A percentile compares a stretch with the other conserved stretches of the same genome.
Evolutionary conservation across 1,140 invertebrate species (phyloP).

Genomic region (Episyrphus balteatus): DNA sequence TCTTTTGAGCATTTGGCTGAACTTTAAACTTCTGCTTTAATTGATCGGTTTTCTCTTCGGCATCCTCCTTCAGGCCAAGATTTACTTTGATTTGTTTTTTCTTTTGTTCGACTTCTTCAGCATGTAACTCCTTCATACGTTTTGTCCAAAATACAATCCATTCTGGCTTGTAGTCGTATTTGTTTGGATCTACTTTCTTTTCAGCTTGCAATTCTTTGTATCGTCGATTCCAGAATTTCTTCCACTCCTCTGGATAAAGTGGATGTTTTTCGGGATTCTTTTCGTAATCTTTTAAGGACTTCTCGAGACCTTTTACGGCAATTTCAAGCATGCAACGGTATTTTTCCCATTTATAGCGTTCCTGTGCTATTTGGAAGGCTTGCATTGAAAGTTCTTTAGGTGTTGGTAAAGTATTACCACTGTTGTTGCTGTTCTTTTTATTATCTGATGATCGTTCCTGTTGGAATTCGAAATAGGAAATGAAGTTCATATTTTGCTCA

Average conservation of each 20-base stretch:
- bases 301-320: constrained; percentile 40
- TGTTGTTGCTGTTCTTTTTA: background rate
- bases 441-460: background rate
- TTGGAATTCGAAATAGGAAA: background rate
- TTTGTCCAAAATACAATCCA: constrained; percentile 77
- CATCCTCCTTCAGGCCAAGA: constrained; percentile 37
- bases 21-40: constrained; percentile 30
- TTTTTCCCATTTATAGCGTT: constrained; percentile 45
- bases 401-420: constrained; percentile 14
- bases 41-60: constrained; percentile 26
- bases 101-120: constrained; percentile 36
- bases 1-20: constrained; percentile 1
- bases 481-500: background rate
- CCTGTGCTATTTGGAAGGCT: constrained; percentile 31
- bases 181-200: constrained; percentile 62
- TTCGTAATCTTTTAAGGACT: constrained; percentile 57
- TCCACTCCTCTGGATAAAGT: constrained; percentile 75
- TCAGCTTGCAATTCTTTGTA: constrained; percentile 67
- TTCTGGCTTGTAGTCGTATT: constrained; percentile 74
- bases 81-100: constrained; percentile 43
- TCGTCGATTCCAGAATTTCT: constrained; percentile 68
- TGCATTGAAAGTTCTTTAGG: constrained; percentile 31
- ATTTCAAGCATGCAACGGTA: constrained; percentile 37
- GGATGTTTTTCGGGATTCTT: constrained; percentile 79
- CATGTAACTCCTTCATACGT: constrained; percentile 63